Conservation (phyloP, 2,888 invertebrate species). For the Diarsia dahlii region DNA sequence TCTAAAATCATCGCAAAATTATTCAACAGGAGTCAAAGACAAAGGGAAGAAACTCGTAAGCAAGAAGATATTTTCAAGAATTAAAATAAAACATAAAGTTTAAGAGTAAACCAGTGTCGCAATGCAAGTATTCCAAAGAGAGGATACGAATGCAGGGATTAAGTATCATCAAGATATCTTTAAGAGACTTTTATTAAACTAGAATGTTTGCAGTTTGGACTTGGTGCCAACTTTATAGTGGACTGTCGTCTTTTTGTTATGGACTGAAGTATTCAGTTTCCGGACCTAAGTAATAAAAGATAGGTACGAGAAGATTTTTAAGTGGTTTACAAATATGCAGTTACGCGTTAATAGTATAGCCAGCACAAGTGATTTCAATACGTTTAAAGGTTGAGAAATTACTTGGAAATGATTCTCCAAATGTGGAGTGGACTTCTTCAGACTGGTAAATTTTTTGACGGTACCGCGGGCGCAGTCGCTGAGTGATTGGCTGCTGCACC, state of each 20-base stretch:
- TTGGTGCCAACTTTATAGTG: conserved; percentile 44
- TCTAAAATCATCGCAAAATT: conserved; percentile 5
- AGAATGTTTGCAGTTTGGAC: conserved; percentile 38
- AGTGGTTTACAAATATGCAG: conserved; percentile 19
- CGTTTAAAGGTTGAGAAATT: neutral
- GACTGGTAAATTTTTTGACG: neutral
- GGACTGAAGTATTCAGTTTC: conserved; percentile 24
- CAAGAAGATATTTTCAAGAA: conserved; percentile 49
- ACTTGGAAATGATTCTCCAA: neutral
- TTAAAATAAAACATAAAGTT: conserved; percentile 50
- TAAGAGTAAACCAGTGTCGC: conserved; percentile 57
- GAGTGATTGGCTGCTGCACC: neutral
- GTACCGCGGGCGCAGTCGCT: neutral
- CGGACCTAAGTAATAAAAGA: conserved; percentile 19
- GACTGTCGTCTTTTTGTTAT: conserved; percentile 16
- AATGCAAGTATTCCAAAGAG: conserved; percentile 51
- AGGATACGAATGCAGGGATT: conserved; percentile 40
- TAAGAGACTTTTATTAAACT: conserved; percentile 55
- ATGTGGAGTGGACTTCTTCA: neutral
- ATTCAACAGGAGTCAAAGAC: conserved; percentile 21
- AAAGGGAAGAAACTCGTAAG: conserved; percentile 34
- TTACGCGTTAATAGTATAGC: neutral
- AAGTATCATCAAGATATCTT: conserved; percentile 59
- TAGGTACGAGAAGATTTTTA: conserved; percentile 11
- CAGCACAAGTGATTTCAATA: conserved; percentile 9